Evolutionary conservation across 2,113 vertebrate genomes (phyloP).

Genomic region (Cyanistes caeruleus): DNA sequence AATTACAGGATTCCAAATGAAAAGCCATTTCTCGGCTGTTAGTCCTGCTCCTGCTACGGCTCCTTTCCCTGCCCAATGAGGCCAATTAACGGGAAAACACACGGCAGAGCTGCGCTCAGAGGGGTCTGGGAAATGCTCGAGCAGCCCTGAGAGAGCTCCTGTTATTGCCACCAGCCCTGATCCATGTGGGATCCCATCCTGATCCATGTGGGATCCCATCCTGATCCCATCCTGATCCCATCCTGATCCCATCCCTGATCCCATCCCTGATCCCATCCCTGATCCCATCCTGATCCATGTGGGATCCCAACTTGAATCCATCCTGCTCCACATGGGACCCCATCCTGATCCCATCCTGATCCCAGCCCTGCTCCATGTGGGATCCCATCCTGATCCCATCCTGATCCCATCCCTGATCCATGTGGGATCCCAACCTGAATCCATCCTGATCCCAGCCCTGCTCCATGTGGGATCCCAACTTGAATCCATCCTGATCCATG

Average conservation of each 20-base stretch:
- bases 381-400: background rate
- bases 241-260: background rate
- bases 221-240: background rate
- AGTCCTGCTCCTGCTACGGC: background rate
- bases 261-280: too few relatives aligned
- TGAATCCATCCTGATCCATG: background rate
- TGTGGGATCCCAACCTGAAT: too few relatives aligned
- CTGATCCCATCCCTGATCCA: fast-evolving
- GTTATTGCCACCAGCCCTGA: fast-evolving
- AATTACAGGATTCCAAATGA: background rate
- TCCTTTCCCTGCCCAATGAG: background rate
- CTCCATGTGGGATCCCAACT: fast-evolving
- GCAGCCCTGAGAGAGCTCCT: background rate
- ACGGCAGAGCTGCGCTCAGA: background rate
- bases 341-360: background rate
- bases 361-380: background rate
- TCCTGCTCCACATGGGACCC: too few relatives aligned
- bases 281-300: too few relatives aligned
- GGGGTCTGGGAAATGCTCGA: background rate
- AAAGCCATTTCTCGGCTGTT: background rate
- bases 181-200: fast-evolving
- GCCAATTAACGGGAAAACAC: background rate
- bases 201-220: too few relatives aligned
- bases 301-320: background rate
- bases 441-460: too few relatives aligned